Evolutionary conservation across 2,113 vertebrate genomes (phyloP).

Genomic region (Hemiscyllium ocellatum): DNA sequence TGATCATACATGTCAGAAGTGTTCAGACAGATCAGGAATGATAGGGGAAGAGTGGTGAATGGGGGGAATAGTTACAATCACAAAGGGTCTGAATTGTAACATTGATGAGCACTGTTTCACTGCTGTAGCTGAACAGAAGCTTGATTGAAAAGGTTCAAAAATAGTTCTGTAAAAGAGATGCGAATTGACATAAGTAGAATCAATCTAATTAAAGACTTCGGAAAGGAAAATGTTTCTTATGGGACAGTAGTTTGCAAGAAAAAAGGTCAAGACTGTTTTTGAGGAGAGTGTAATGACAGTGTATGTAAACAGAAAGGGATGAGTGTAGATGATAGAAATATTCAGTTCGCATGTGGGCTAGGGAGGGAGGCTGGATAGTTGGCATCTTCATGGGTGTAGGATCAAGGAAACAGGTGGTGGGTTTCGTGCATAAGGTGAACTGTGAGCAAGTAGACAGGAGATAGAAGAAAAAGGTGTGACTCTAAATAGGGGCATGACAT

Average conservation of each 20-base stretch:
- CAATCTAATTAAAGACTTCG: neutral
- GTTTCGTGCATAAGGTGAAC: neutral
- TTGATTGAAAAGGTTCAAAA: neutral
- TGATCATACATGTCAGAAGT: neutral
- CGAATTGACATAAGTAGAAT: neutral
- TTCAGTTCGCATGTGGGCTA: neutral
- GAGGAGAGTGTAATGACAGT: neutral
- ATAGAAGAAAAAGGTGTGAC: neutral
- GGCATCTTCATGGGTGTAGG: neutral
- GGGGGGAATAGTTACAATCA: neutral
- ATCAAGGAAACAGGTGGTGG: neutral
- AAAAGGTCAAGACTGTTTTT: neutral
- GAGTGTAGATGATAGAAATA: too few species aligned
- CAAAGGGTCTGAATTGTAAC: neutral
- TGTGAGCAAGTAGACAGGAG: neutral
- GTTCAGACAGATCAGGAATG: neutral
- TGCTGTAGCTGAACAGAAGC: neutral
- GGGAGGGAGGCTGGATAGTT: neutral
- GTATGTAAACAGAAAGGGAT: neutral
- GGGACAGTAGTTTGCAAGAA: neutral
- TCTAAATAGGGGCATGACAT: neutral
- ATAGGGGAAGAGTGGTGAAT: neutral
- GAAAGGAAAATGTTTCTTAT: neutral
- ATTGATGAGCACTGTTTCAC: neutral
- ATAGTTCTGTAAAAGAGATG: neutral